Base-by-base conservation (phyloP, 2,888 invertebrate species). In the Tenthredo livida region DNA sequence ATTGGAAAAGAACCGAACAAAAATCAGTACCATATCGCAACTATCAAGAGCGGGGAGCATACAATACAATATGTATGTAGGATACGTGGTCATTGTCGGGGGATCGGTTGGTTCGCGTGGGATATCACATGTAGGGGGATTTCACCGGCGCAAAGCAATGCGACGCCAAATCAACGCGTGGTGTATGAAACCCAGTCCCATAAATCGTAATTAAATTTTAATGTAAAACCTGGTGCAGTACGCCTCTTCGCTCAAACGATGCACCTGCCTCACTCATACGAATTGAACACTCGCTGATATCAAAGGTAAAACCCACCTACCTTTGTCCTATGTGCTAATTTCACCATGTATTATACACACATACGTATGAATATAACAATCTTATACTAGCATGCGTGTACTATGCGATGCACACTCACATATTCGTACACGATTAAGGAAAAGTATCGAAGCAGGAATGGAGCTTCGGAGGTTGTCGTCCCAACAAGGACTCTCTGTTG, bases 141-240 rank as follows among this genome's bases (percentile, higher is more conserved):
- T 80, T 47, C 72, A 83, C 65, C 82, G 83, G 58, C 58, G 47
- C 25, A 47, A 85, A 86, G 83, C 86, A 86, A 88, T 85, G 84
- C 86, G 86, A 86, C 85, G 87, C 87, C 86, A 87, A 89, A 89
- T 89, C 88, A 86, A 87, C 86, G 86, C 86, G 85, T 82, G 85
- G 85, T 47, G 85, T 87, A 88, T 88, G 89, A 89, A 88, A 88
- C 87, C 88, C 86, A 29, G 89, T 89, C 89, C 89, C 90, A 91
- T 90, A 91, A 91, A 90, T 90, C 89, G 88, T 90, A 90, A 90
- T 90, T 90, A 90, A 89, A 90, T 89, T 88, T 89, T 89, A 89
- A 90, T 90, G 89, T 88, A 88, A 85, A 73, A 78, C 85, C 73
- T 50, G 83, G 29, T 67, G 65, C 47, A 50, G 47, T 67, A 65